Base-by-base conservation (phyloP, 2,113 vertebrate species). In the Microtus richardsoni region DNA sequence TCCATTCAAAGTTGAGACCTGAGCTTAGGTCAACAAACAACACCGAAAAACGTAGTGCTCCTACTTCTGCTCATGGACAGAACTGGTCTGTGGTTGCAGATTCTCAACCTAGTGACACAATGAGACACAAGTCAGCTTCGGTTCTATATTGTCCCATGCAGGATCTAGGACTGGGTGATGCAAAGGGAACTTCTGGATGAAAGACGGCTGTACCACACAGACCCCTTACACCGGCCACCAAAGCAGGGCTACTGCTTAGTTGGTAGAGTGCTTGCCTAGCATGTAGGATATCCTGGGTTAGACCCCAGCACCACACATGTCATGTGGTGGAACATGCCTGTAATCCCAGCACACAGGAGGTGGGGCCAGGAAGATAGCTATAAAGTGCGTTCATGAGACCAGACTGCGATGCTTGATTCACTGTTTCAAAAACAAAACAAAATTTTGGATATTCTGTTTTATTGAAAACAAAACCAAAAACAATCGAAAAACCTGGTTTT, bases 81-180 rank as follows among this genome's bases (percentile, higher is more conserved):
- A 77, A 26, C 68, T 75, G 77, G 71, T 78, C 19, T 33, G 58
- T 82, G 19, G 68, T 54, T 91, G 21, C 77, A 96, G 70, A 93
- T 52, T 82, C 19, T 41, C 91, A 73, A 30, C 21, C 66, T 6
- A 89, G 17, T 79, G 52, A 80, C 17, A 89, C 41, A 70, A 70
- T 70, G 41, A 96, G 64, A 94, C 41, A 95, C 33, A 96, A 91
- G 66, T 91, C 82, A 90, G 77, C 88, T 92, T 88, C 90, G 13
- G 33, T 88, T 92, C 82, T 88, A 88, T 22, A 89, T 60, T 21
- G 21, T 66, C 52, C 95, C 24, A n/a, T 11, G 88, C 92, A 96
- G 66, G 52, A 68, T 80, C 49, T 47, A 84, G 64, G 41, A 47
- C 66, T 77, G 49, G 88, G 91, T 66, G 85, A 89, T 79, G 26